Evolutionary conservation across 2,888 invertebrate species (phyloP).

Genomic region (Xiphydria camelus): DNA sequence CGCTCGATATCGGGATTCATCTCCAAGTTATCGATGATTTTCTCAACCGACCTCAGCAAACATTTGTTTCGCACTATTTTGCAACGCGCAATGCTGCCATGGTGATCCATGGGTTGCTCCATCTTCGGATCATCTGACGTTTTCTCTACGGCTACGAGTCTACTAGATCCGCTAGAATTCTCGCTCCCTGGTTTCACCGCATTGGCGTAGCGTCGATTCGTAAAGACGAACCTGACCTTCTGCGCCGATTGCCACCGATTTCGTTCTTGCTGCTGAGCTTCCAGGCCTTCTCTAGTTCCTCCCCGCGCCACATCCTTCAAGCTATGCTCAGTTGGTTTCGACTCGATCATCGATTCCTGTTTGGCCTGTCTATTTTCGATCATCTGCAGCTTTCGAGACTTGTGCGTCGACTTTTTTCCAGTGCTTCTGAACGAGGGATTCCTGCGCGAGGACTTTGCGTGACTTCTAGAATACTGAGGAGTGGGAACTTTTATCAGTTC

Average conservation of each 20-base stretch:
- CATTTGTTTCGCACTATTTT: constrained; percentile 22
- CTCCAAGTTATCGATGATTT: constrained; percentile 17
- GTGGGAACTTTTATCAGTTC: not conserved
- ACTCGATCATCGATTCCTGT: not conserved
- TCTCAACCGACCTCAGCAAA: constrained; percentile 19
- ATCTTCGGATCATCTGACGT: no score
- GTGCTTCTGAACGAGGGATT: not conserved
- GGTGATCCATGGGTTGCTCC: no score
- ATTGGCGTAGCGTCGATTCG: not conserved
- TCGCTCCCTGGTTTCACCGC: not conserved
- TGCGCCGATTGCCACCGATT: not conserved
- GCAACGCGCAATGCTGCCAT: constrained; percentile 1
- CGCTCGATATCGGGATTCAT: not conserved
- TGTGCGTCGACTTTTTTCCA: not conserved
- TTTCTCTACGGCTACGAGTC: constrained; percentile 1
- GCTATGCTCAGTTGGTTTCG: no score
- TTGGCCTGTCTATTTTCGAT: no score
- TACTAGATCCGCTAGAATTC: not conserved
- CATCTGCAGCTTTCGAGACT: not conserved
- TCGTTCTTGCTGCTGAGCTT: not conserved
- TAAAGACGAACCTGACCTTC: constrained; percentile 1
- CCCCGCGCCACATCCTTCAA: not conserved
- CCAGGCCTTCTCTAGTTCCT: not conserved
- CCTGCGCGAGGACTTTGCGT: not conserved
- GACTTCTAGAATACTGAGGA: not conserved